Conservation (phyloP, 1,140 invertebrate genomes). For the Nasonia vitripennis region DNA sequence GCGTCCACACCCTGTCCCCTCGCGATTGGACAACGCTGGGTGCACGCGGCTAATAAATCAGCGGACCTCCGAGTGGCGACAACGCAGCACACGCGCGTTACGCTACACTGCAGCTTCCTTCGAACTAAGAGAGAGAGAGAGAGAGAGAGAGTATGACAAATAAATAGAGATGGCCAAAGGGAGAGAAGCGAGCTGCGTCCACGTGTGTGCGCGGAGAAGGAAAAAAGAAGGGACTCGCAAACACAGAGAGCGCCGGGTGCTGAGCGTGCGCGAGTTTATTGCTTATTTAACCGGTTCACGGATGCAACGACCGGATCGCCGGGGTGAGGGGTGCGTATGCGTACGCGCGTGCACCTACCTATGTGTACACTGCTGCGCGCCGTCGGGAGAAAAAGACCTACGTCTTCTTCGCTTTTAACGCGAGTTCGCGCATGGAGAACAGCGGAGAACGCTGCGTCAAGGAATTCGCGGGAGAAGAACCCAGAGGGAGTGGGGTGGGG, state of each 20-base stretch:
- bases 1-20: background rate
- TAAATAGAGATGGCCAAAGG: slow-evolving; percentile 8
- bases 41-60: slow-evolving; percentile 52
- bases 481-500: background rate
- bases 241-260: background rate
- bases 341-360: background rate
- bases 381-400: slow-evolving; percentile 12
- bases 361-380: background rate
- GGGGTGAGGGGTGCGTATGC: background rate
- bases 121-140: background rate
- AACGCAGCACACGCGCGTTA: slow-evolving; percentile 27
- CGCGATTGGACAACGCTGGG: slow-evolving; percentile 32
- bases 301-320: slow-evolving; percentile 38
- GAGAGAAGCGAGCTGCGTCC: slow-evolving; percentile 6
- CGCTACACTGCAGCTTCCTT: slow-evolving; percentile 28
- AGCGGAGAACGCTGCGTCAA: slow-evolving; percentile 52
- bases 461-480: slow-evolving; percentile 24
- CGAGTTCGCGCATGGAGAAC: slow-evolving; percentile 51
- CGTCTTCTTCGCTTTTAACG: slow-evolving; percentile 15
- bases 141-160: background rate
- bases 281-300: slow-evolving; percentile 59
- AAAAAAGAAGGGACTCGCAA: background rate
- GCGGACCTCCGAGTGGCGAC: slow-evolving; percentile 47
- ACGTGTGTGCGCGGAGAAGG: background rate
- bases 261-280: slow-evolving; percentile 51